A percentile compares a stretch with the other conserved stretches of the same genome.
phyloP scores from a whole-genome alignment of 2,113 vertebrate genomes.

The Manacus vitellinus region DNA sequence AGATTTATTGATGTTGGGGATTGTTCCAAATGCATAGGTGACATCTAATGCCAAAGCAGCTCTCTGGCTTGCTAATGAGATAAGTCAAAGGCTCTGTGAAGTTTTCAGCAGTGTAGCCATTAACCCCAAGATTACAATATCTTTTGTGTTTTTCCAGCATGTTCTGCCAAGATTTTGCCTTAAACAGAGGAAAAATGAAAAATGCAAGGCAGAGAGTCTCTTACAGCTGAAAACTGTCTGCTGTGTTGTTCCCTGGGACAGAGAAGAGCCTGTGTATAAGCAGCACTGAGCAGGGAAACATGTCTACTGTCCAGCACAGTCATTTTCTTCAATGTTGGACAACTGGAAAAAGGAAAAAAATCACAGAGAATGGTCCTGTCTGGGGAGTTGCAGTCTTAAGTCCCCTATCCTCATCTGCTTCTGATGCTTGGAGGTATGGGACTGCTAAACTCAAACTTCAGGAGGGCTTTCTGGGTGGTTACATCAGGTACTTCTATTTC shows the following conservation, averaged over 20 bases:
- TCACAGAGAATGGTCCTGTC: background rate
- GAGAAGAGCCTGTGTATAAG: background rate
- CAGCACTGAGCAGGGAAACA: background rate
- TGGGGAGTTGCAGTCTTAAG: background rate
- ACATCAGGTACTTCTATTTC: background rate
- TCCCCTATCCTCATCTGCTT: background rate
- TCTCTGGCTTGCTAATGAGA: slow-evolving; percentile 38
- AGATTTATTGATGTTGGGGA: slow-evolving; percentile 20
- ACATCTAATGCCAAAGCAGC: slow-evolving; percentile 36
- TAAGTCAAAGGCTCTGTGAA: slow-evolving; percentile 43
- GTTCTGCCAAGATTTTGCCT: slow-evolving; percentile 22
- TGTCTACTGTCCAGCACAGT: background rate
- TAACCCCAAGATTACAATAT: slow-evolving; percentile 60
- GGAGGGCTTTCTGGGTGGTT: background rate
- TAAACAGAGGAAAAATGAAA: slow-evolving; percentile 47
- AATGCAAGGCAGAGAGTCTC: background rate
- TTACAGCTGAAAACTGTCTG: slow-evolving; percentile 14
- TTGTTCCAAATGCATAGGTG: slow-evolving; percentile 45
- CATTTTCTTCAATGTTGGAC: background rate
- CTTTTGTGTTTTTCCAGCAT: slow-evolving; percentile 52
- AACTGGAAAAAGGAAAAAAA: background rate
- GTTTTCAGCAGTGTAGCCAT: slow-evolving; percentile 39
- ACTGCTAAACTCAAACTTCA: background rate
- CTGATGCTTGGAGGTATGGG: background rate
- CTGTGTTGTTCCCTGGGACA: background rate